Evolutionary conservation across 2,888 invertebrate species (phyloP), one percentile per base, ranked within the genome.

Genomic region (Dynastes tityus): DNA sequence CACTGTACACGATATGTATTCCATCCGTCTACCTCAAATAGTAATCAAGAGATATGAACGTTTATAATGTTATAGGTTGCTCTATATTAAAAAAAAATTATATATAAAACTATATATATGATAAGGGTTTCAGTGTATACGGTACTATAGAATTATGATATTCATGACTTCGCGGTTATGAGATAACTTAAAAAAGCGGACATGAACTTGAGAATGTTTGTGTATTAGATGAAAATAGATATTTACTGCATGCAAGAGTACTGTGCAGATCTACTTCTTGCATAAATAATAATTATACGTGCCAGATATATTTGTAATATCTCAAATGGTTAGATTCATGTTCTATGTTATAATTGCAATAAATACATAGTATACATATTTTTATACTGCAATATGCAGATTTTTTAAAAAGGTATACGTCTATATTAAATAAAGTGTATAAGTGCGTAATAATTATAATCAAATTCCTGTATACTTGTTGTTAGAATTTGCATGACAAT

Each of bases 1-100:
- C 65, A 75, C 67, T 68, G 55, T 77, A 78, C 68, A 78, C 73
- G 74, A 80, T 81, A 84, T 82, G 84, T 86, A 89, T 88, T 88
- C 88, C 88, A 89, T 89, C 89, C 89, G 88, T 88, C 89, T 89
- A 89, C 89, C 89, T 89, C 89, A 88, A 85, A 74, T 85, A 84
- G 81, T 80, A 81, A 80, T 71, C 64, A 82, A 81, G 80, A 80
- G 79, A 81, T 81, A 64, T 63, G 81, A 82, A 82, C 80, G 58
- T 78, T 81, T 80, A 78, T 79, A 81, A 80, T 81, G 70, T 76
- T 68, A 79, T 70, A 63, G 76, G 32, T 76, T 76, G 73, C 65
- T 73, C 55, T 55, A 67, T 83, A 80, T 80, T 22, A 22, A 22
- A 82, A 82, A 76, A 49, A 82, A 63, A 79, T 73, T 78, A 78